Conservation (phyloP, 2,797 vertebrate genomes). For the Anguilla pacifica region DNA sequence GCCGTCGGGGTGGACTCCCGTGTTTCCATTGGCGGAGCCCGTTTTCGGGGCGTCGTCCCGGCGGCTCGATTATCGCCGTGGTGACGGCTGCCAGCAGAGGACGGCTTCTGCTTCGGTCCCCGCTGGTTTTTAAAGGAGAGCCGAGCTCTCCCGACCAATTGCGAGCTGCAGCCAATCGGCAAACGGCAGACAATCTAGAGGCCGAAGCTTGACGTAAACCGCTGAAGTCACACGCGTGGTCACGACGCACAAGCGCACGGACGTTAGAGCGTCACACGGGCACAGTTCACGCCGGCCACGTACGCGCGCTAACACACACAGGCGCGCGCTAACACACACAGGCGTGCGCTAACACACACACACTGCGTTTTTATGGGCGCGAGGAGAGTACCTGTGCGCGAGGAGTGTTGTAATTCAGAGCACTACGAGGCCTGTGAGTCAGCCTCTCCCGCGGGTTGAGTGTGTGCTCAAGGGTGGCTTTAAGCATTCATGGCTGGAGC, state of each 20-base stretch:
- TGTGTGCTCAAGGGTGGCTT: slow-evolving; percentile 34
- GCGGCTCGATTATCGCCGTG: not conserved
- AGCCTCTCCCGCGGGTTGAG: not conserved
- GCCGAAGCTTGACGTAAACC: not conserved
- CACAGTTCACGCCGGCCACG: not conserved
- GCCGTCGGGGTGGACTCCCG: not conserved
- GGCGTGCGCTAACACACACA: not conserved
- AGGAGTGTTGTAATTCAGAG: not conserved
- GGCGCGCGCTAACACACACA: not conserved
- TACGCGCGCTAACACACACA: not conserved
- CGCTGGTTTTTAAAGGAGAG: not conserved
- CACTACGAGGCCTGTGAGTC: not conserved
- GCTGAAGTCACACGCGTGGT: not conserved
- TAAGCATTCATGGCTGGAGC: slow-evolving; percentile 64
- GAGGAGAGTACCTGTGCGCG: not conserved
- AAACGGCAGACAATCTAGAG: not conserved
- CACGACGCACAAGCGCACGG: not conserved
- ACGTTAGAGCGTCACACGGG: not conserved
- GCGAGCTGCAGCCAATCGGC: not conserved
- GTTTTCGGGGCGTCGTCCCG: not conserved
- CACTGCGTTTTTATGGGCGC: not conserved
- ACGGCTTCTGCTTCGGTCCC: not conserved
- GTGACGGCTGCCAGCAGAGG: not conserved
- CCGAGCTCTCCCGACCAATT: not conserved
- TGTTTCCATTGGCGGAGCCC: not conserved